Base-by-base conservation (phyloP, 2,113 vertebrate species). In the Urocitellus parryii region DNA sequence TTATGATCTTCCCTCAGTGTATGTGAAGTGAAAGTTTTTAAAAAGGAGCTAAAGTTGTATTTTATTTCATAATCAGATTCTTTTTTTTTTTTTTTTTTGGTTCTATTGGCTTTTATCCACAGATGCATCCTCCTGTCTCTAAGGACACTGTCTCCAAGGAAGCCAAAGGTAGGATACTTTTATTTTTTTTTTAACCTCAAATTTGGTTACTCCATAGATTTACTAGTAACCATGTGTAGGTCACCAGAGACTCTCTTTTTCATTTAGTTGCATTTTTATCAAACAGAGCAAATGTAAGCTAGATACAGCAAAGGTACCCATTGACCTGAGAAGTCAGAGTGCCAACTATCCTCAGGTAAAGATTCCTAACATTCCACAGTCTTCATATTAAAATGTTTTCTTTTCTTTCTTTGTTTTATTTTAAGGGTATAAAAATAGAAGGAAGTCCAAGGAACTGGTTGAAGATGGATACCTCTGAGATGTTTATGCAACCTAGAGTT, bases 131-230 rank as follows among this genome's bases (percentile, higher is more conserved):
- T 82, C 48, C 56, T 84, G 32, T 87, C 94, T 92, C 81, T 27
- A 93, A 94, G 58, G 93, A 92, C 70, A 58, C 5, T 24, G 25
- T 90, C 86, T 77, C 80, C 10, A 74, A 88, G 90, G 77, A 95
- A 92, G 45, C 56, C 61, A 42, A 34, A 37, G 9, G 51, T 20
- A 73, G 1, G 18, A 42, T 12, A 53, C 17, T 2, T 79, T 56
- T 56, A 4, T 91, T 63, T 88, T 37, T 37, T 91, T 63, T 88
- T 37, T 37, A 65, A 78, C 13, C n/a, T 24, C 29, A 79, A 82
- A 79, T 94, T 48, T 87, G n/a, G 29, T 95, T 84, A 27, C 84
- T 76, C 84, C 48, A 34, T 95, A 86, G 95, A 94, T 86, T 97
- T 88, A 92, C 90, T 95, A 96, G 32, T 91, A 70, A 82, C 34